Evolutionary conservation across 2,888 invertebrate species (phyloP).

Genomic region (Orchesellides sinensis): DNA sequence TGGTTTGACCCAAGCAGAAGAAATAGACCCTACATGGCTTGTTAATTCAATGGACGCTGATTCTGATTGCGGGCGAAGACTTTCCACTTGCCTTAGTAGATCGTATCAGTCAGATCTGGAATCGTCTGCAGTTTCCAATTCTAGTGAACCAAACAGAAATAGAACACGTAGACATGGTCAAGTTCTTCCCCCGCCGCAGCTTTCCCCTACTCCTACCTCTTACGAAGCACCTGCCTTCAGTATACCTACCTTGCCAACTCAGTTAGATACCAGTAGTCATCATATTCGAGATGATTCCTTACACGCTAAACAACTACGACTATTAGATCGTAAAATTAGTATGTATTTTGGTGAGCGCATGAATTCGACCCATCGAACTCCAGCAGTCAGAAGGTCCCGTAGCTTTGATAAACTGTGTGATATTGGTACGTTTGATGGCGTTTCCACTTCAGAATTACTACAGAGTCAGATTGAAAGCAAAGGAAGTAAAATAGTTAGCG

Average conservation of each 20-base stretch:
- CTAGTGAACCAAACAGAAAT: slow-evolving; percentile 3
- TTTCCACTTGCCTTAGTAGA: slow-evolving; percentile 50
- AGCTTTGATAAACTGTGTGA: slow-evolving; percentile 35
- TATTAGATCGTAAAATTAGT: slow-evolving; percentile 56
- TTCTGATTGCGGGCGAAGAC: slow-evolving; percentile 66
- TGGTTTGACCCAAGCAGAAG: slow-evolving; percentile 71
- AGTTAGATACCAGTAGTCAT: background rate
- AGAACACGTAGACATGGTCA: slow-evolving; percentile 67
- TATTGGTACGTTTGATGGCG: background rate
- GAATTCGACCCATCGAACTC: background rate
- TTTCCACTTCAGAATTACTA: background rate
- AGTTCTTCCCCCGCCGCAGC: slow-evolving; percentile 57
- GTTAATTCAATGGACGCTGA: slow-evolving; percentile 73
- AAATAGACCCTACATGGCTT: slow-evolving; percentile 72
- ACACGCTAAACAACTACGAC: slow-evolving; percentile 43
- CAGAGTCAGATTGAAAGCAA: background rate
- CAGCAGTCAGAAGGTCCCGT: slow-evolving; percentile 12
- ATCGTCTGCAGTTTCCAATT: slow-evolving; percentile 33
- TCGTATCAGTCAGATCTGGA: slow-evolving; percentile 51
- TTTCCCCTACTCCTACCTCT: background rate
- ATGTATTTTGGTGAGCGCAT: slow-evolving; percentile 55
- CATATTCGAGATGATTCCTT: slow-evolving; percentile 53
- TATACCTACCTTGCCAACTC: background rate
- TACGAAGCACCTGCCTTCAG: slow-evolving; percentile 3
- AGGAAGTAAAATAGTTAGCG: background rate